Percentiles rank a stretch among this genome's conserved stretches.
Evolutionary conservation across 2,113 vertebrate species (phyloP).

Genomic region (Spizaetus ornatus): DNA sequence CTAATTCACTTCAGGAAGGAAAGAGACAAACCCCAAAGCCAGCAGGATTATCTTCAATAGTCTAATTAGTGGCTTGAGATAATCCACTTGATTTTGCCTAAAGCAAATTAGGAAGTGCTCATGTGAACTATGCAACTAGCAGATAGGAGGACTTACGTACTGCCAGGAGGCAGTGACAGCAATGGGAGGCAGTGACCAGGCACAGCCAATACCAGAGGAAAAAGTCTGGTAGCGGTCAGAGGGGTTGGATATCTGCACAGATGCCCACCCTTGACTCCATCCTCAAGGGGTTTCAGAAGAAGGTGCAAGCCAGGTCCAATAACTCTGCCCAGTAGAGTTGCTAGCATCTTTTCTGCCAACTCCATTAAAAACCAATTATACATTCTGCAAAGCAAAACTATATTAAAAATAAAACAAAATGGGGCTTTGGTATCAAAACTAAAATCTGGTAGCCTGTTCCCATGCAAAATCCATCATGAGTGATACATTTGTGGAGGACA

Average conservation of each 20-base stretch:
- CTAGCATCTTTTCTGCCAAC: background rate
- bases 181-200: background rate
- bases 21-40: background rate
- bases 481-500: constrained; percentile 15
- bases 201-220: background rate
- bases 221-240: background rate
- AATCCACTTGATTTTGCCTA: background rate
- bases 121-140: background rate
- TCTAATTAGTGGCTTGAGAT: background rate
- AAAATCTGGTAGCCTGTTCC: background rate
- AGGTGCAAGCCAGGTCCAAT: background rate
- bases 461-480: background rate
- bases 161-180: background rate
- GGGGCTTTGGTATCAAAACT: background rate
- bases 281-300: background rate
- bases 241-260: background rate
- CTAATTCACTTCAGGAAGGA: background rate
- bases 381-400: background rate
- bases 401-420: background rate
- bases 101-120: background rate
- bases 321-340: background rate
- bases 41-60: background rate
- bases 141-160: background rate
- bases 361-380: background rate
- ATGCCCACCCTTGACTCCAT: background rate